These are phyloP conservation scores for Pollimyrus isidori DNA, from an alignment of 2,113 vertebrate genomes.

Conservation along the genomic window DNA sequence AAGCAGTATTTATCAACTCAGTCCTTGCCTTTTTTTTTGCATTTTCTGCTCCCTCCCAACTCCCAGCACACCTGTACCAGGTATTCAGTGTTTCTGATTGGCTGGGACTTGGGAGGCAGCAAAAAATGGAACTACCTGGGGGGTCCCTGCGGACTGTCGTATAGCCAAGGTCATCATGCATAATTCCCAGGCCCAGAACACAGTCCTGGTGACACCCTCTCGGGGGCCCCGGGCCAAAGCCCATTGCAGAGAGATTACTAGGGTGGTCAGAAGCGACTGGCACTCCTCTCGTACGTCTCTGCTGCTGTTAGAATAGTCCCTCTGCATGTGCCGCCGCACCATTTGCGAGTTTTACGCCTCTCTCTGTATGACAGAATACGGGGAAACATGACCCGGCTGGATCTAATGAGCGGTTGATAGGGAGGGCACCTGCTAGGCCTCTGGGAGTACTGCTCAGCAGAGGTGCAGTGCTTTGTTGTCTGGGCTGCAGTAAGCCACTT, in stretches of 20 bases:
- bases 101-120: neutral
- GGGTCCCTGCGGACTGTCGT: neutral
- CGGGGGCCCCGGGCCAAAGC: neutral
- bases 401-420: neutral
- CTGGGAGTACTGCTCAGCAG: neutral
- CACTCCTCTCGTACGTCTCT: neutral
- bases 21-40: neutral
- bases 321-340: neutral
- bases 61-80: neutral
- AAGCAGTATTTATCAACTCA: neutral
- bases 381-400: neutral
- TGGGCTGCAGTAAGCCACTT: neutral
- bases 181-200: neutral
- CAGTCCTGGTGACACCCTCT: neutral
- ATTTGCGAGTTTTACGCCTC: neutral
- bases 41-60: neutral
- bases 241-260: neutral
- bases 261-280: neutral
- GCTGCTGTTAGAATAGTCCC: neutral
- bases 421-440: neutral
- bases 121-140: neutral
- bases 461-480: neutral
- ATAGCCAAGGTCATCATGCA: neutral
- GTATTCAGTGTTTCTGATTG: neutral
- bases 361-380: neutral